A percentile compares a stretch with the other conserved stretches of the same genome.
Evolutionary conservation across 2,797 vertebrate species (phyloP).

Genomic region (Hydrolagus colliei): DNA sequence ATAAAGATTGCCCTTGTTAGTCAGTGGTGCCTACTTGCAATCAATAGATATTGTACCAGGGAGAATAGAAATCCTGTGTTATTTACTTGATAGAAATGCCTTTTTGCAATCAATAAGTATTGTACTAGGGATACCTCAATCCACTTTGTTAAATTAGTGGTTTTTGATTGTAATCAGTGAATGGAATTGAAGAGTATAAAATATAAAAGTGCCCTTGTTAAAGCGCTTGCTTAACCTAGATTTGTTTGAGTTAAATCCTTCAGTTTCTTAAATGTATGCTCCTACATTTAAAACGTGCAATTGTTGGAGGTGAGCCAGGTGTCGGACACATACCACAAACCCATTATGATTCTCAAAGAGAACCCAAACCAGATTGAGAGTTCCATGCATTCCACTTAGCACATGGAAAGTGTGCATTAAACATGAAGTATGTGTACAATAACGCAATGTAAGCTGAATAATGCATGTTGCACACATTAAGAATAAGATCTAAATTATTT

Average conservation of each 20-base stretch:
- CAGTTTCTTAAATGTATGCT: background rate
- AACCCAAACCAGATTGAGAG: too few relatives aligned
- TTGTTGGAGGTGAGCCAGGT: too few relatives aligned
- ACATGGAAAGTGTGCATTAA: background rate
- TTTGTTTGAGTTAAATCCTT: background rate
- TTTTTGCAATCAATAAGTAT: background rate
- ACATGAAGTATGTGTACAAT: background rate
- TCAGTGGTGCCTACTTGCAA: constrained; percentile 11
- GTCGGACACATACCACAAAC: too few relatives aligned
- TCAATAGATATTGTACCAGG: constrained; percentile 4
- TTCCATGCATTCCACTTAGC: too few relatives aligned
- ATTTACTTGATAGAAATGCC: background rate
- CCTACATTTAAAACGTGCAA: background rate
- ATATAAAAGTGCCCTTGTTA: background rate
- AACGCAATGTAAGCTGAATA: background rate
- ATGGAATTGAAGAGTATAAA: background rate
- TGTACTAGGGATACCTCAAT: background rate
- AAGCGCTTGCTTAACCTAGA: background rate
- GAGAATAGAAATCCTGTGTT: background rate
- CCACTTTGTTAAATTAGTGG: constrained; percentile 7
- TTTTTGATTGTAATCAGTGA: constrained; percentile 15
- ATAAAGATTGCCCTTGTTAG: constrained; percentile 1
- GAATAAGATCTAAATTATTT: background rate
- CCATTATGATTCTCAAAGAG: too few relatives aligned
- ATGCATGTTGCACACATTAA: background rate